Evolutionary conservation across 2,113 vertebrate species (phyloP).

Genomic region (Melanocharis versteri): DNA sequence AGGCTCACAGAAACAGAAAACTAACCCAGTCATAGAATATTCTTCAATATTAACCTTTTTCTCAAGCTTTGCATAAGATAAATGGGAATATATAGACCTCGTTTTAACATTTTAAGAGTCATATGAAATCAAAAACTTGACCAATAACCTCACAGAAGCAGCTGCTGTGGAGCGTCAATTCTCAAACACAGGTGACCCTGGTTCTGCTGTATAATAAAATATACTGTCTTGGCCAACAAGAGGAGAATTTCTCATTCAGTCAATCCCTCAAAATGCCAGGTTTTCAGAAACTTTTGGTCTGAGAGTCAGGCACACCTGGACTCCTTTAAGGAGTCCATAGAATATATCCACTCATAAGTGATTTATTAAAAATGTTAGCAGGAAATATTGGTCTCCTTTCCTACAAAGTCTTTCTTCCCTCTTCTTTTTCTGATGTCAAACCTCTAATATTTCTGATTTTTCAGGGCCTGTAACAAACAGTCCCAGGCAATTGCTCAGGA

Average conservation of each 20-base stretch:
- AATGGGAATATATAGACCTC: neutral
- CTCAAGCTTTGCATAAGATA: neutral
- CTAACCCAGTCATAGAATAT: neutral
- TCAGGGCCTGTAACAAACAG: neutral
- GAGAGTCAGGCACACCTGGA: neutral
- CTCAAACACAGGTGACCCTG: neutral
- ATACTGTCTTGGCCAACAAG: neutral
- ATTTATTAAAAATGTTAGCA: neutral
- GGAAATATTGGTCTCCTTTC: neutral
- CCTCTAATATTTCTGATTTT: neutral
- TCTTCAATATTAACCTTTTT: neutral
- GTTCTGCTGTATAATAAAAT: neutral
- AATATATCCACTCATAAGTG: neutral
- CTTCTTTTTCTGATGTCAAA: neutral
- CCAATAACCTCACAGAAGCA: neutral
- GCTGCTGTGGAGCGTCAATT: neutral
- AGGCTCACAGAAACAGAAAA: neutral
- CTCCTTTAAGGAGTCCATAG: neutral
- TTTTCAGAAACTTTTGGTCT: neutral
- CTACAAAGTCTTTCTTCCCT: neutral
- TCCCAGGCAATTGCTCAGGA: neutral
- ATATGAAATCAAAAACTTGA: neutral
- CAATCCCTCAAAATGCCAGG: neutral
- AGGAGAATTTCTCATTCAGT: neutral
- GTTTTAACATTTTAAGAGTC: neutral